Evolutionary conservation across 2,797 vertebrate genomes (phyloP).

Genomic region (Tokudaia muenninki): DNA sequence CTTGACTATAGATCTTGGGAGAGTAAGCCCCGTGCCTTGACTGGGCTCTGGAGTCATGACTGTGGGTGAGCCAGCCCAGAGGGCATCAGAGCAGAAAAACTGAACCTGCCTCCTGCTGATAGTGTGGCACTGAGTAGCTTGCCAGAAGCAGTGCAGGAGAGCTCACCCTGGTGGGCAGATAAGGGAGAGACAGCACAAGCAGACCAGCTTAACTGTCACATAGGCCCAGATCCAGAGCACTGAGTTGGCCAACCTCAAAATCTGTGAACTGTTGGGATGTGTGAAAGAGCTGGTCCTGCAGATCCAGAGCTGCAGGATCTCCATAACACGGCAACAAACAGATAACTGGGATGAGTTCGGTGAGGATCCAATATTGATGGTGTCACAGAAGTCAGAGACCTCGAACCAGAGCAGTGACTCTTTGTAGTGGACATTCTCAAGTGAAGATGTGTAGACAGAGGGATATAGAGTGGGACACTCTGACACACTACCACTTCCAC

Average conservation of each 20-base stretch:
- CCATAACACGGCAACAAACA: not conserved
- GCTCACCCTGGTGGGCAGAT: not conserved
- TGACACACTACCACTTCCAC: not conserved
- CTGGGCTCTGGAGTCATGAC: not conserved
- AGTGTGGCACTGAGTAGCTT: not conserved
- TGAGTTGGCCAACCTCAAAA: not conserved
- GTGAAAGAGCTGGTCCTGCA: not conserved
- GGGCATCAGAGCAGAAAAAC: not conserved
- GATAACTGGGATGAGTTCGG: not conserved
- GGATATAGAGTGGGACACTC: not conserved
- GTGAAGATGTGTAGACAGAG: not conserved
- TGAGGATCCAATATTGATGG: not conserved
- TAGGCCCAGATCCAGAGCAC: not conserved
- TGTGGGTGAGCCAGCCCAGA: not conserved
- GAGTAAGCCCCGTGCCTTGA: not conserved
- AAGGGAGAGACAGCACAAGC: not conserved
- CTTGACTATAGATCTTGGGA: not conserved
- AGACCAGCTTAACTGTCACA: not conserved
- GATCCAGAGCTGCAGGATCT: not conserved
- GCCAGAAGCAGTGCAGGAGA: not conserved
- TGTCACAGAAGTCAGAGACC: not conserved
- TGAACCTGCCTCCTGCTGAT: not conserved
- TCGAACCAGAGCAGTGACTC: not conserved
- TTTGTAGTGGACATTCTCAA: not conserved
- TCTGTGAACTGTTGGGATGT: not conserved